Percentiles rank a stretch among this genome's conserved stretches.
phyloP scores from a whole-genome alignment of 2,888 invertebrate species.

The Chloromyia formosa region DNA sequence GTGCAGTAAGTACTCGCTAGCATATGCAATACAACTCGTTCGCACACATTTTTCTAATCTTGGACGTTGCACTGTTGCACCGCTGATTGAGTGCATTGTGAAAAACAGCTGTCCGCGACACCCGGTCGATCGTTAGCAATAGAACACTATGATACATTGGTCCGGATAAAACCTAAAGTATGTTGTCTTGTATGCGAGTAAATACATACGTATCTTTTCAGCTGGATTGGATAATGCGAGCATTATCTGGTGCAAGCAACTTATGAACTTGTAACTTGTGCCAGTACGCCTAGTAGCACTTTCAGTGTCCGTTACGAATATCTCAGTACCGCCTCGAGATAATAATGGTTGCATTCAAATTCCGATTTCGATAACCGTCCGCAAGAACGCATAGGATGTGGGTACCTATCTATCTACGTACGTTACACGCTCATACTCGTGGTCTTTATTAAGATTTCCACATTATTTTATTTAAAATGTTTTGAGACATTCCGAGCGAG shows the following conservation, averaged over 20 bases:
- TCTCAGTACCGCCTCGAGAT: background rate
- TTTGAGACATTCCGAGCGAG: background rate
- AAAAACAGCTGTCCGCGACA: slow-evolving; percentile 13
- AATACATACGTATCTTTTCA: background rate
- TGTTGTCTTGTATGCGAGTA: too few species aligned
- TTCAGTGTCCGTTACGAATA: background rate
- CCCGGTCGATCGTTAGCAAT: background rate
- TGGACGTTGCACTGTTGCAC: background rate
- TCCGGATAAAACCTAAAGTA: too few species aligned
- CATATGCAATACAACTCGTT: background rate
- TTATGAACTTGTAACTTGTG: slow-evolving; percentile 3
- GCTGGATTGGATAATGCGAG: background rate
- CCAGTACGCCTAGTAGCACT: background rate
- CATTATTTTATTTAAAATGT: background rate
- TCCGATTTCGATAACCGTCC: slow-evolving; percentile 8
- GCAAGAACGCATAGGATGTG: background rate
- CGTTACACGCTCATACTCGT: background rate
- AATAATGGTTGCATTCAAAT: slow-evolving; percentile 10
- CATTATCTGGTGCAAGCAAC: background rate
- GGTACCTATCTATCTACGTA: background rate
- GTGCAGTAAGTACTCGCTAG: slow-evolving; percentile 30
- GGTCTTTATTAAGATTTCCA: background rate
- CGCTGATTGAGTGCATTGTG: background rate
- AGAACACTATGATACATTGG: slow-evolving; percentile 6
- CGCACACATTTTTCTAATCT: background rate